Evolutionary conservation across 23 tunicate genomes (phyloP).

Genomic region (Diplosoma virens): DNA sequence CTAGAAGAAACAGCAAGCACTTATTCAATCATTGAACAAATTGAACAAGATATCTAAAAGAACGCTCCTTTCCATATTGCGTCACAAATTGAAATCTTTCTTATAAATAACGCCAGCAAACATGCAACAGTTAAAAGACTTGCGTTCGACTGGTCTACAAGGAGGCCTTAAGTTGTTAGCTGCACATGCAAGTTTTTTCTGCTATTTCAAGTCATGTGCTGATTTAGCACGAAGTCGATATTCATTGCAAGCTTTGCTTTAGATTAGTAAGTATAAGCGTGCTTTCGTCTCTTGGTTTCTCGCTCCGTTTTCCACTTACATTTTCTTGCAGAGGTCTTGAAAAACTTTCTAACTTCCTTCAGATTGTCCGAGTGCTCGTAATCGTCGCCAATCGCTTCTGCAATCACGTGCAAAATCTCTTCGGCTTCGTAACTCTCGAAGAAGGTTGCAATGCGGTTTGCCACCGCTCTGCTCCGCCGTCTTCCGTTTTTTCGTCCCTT

Average conservation of each 20-base stretch:
- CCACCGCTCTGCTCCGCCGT: neutral
- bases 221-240: too few relatives aligned
- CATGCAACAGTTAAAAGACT: too few relatives aligned
- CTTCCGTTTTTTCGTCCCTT: neutral
- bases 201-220: too few relatives aligned
- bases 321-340: conserved; percentile 11
- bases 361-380: neutral
- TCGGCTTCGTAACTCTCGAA: conserved; percentile 18
- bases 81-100: too few relatives aligned
- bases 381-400: neutral
- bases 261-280: neutral
- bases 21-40: too few relatives aligned
- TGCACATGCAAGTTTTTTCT: too few relatives aligned
- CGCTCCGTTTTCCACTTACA: conserved; percentile 18
- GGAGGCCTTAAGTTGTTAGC: too few relatives aligned
- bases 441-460: neutral
- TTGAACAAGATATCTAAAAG: too few relatives aligned
- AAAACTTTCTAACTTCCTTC: neutral
- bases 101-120: too few relatives aligned
- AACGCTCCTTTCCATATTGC: too few relatives aligned
- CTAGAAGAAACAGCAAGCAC: too few relatives aligned
- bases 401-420: conserved; percentile 12
- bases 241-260: neutral
- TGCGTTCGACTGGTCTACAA: too few relatives aligned
- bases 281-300: neutral